phyloP scores from a whole-genome alignment of 2,113 vertebrate genomes.

The Petrocephalus microphthalmus region DNA sequence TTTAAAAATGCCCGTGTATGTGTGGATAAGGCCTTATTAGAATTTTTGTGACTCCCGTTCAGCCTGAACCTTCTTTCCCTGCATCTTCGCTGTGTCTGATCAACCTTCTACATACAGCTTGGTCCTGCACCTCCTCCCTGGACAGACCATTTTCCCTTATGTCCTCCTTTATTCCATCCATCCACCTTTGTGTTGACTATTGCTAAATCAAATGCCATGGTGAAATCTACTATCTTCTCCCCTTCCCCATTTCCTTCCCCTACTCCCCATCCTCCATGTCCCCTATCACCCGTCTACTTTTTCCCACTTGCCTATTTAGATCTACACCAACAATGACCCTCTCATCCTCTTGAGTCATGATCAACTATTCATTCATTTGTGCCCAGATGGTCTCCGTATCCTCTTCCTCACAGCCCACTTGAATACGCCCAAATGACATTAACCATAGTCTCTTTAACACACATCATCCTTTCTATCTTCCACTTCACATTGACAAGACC shows the following conservation, averaged over 20 bases:
- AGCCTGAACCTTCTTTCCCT: not conserved
- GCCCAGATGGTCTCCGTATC: not conserved
- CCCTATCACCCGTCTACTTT: not conserved
- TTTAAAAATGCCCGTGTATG: no score
- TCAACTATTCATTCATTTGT: not conserved
- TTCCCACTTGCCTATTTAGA: not conserved
- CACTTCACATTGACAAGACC: not conserved
- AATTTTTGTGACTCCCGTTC: not conserved
- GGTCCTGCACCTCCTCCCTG: not conserved
- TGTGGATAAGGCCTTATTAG: no score
- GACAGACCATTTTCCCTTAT: not conserved
- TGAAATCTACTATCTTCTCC: not conserved
- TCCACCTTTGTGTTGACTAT: not conserved
- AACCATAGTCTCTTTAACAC: not conserved
- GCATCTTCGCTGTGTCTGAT: not conserved
- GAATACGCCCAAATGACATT: not conserved
- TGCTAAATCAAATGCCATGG: not conserved
- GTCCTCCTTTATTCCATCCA: not conserved
- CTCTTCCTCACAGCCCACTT: not conserved
- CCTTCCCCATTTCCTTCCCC: constrained; percentile 5
- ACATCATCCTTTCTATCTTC: not conserved
- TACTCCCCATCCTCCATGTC: constrained; percentile 26
- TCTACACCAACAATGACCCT: not conserved
- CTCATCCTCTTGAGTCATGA: not conserved
- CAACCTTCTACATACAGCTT: not conserved